Percentiles rank a stretch among this genome's conserved stretches.
Evolutionary conservation across 2,113 vertebrate genomes (phyloP).

Genomic region (Leucopsar rothschildi): DNA sequence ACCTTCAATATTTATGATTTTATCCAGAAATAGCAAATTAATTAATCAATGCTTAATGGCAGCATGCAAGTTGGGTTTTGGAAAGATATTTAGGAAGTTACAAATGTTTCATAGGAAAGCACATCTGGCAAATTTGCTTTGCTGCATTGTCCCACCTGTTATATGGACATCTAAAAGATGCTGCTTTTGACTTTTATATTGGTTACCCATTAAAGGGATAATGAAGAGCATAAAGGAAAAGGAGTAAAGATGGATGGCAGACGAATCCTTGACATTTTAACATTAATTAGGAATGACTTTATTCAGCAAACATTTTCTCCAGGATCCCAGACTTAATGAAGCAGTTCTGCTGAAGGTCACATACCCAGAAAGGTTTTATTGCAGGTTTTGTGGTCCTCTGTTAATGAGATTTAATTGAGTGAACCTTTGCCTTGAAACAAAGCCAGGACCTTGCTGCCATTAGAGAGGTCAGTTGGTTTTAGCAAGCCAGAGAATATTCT

Average conservation of each 20-base stretch:
- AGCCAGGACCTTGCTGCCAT: neutral
- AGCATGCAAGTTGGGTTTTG: neutral
- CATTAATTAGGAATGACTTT: constrained; percentile 41
- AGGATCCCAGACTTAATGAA: constrained; percentile 44
- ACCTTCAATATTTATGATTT: fast-evolving
- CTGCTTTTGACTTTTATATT: constrained; percentile 1
- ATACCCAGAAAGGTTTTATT: neutral
- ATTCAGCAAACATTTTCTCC: constrained; percentile 57
- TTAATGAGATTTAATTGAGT: constrained; percentile 24
- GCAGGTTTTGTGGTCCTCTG: neutral
- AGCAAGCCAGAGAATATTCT: neutral
- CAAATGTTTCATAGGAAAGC: neutral
- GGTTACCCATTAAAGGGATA: constrained; percentile 10
- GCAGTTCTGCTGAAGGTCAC: constrained; percentile 33
- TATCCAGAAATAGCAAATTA: neutral
- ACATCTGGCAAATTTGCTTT: neutral
- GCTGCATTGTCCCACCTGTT: neutral
- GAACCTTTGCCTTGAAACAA: constrained; percentile 5
- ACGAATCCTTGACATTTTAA: constrained; percentile 33
- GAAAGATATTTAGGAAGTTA: neutral
- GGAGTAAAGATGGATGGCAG: neutral
- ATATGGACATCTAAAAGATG: neutral
- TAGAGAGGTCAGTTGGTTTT: neutral
- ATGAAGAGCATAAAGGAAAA: constrained; percentile 11
- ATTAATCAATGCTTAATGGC: neutral